Conservation (phyloP, 2,888 invertebrate genomes). For the Automeris io region DNA sequence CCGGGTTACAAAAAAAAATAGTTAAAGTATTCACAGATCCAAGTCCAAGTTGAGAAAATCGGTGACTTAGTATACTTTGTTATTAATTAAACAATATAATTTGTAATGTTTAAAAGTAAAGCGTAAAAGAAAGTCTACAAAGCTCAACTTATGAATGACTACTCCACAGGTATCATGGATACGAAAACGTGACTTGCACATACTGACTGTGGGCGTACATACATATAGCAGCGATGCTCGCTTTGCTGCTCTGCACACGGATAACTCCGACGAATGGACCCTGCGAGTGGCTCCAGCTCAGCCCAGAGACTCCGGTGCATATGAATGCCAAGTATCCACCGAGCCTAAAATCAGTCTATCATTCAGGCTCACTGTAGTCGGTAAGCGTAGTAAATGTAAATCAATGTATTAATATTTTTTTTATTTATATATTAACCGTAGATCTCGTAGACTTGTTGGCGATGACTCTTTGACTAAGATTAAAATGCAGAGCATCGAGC, state of each 20-base stretch:
- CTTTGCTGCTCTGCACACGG: constrained; percentile 81
- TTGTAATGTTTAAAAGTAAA: too few relatives aligned
- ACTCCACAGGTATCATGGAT: constrained; percentile 89
- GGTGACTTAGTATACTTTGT: too few relatives aligned
- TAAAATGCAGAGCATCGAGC: too few relatives aligned
- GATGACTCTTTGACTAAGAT: too few relatives aligned
- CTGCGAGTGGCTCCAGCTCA: constrained; percentile 76
- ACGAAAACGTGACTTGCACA: constrained; percentile 88
- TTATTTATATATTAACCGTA: neutral
- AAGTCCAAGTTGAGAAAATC: too few relatives aligned
- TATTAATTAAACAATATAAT: too few relatives aligned
- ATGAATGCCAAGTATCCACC: constrained; percentile 95
- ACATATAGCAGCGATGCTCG: constrained; percentile 82
- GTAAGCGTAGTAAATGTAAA: constrained; percentile 67
- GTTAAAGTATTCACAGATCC: too few relatives aligned
- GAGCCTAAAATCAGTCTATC: constrained; percentile 91
- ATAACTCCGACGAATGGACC: constrained; percentile 81
- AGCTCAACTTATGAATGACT: constrained; percentile 4
- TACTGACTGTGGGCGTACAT: constrained; percentile 80
- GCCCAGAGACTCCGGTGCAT: constrained; percentile 89
- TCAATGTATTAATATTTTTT: neutral
- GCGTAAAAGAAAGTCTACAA: too few relatives aligned
- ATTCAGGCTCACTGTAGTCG: constrained; percentile 86
- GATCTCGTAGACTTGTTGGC: too few relatives aligned
- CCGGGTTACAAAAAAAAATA: too few relatives aligned